Conservation (phyloP, 2,113 vertebrate species). For the Peromyscus californicus region DNA sequence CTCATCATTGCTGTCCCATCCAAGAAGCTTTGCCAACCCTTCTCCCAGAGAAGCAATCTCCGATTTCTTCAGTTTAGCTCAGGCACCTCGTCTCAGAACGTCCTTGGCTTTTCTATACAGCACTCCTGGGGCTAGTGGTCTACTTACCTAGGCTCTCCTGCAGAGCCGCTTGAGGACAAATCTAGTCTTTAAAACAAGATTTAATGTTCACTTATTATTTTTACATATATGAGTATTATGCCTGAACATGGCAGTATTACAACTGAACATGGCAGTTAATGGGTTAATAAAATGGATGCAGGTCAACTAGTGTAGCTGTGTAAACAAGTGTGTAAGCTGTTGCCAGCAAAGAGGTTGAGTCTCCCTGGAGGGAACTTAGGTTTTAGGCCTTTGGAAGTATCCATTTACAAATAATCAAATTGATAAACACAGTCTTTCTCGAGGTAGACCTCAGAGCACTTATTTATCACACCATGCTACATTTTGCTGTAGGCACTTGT, state of each 20-base stretch:
- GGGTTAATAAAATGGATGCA: background rate
- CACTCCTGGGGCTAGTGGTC: background rate
- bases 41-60: background rate
- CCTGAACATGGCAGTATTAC: too few species aligned
- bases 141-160: background rate
- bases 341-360: slow-evolving; percentile 5
- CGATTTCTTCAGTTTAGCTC: background rate
- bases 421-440: slow-evolving; percentile 43
- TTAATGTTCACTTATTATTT: background rate
- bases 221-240: too few species aligned
- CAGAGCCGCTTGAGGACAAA: background rate
- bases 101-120: background rate
- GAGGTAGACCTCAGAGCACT: background rate
- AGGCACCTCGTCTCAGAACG: background rate
- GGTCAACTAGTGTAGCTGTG: slow-evolving; percentile 6
- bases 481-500: slow-evolving; percentile 45
- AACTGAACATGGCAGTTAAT: background rate
- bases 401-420: slow-evolving; percentile 38
- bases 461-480: background rate
- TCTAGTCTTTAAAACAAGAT: background rate
- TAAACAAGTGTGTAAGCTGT: slow-evolving; percentile 39
- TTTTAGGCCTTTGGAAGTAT: slow-evolving; percentile 21
- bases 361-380: background rate
- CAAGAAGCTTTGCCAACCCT: background rate
- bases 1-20: too few species aligned